These are phyloP conservation scores for Bombus difficillimus DNA, from an alignment of 1,140 invertebrate species.

Conservation along the genomic window DNA sequence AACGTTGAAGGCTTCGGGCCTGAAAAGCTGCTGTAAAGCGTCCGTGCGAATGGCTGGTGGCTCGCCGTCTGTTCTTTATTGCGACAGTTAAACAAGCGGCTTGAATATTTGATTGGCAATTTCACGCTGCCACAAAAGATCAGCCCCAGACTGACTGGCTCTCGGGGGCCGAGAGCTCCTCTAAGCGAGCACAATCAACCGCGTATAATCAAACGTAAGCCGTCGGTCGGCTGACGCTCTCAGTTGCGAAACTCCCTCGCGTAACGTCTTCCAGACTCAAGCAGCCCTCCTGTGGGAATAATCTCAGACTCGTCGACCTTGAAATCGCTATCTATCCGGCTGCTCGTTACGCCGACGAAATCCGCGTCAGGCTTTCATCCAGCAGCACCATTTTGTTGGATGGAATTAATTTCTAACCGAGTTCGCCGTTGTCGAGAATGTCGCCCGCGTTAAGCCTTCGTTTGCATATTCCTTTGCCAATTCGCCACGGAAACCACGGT, in stretches of 20 bases:
- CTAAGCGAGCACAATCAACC: constrained; percentile 58
- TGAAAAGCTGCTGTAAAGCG: constrained; percentile 57
- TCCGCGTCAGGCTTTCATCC: neutral
- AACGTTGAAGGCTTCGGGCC: neutral
- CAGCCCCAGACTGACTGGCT: constrained; percentile 44
- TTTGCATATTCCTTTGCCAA: neutral
- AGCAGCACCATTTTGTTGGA: neutral
- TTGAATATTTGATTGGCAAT: constrained; percentile 75
- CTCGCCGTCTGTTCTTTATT: constrained; percentile 66
- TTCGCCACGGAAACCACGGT: neutral
- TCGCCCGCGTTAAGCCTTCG: neutral
- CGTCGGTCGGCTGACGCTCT: neutral
- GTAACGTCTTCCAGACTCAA: neutral
- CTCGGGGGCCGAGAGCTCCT: constrained; percentile 10
- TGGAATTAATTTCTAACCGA: constrained; percentile 2
- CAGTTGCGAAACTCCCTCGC: no score
- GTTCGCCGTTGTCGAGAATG: no score
- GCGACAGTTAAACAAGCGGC: constrained; percentile 69
- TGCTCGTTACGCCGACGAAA: neutral
- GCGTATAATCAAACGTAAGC: constrained; percentile 60
- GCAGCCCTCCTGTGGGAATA: neutral
- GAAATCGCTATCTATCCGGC: neutral
- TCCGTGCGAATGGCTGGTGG: constrained; percentile 30
- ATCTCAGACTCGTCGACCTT: constrained; percentile 14
- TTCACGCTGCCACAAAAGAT: constrained; percentile 68